Evolutionary conservation across 2,888 invertebrate genomes (phyloP).

Genomic region (Chrysolina oricalcia): DNA sequence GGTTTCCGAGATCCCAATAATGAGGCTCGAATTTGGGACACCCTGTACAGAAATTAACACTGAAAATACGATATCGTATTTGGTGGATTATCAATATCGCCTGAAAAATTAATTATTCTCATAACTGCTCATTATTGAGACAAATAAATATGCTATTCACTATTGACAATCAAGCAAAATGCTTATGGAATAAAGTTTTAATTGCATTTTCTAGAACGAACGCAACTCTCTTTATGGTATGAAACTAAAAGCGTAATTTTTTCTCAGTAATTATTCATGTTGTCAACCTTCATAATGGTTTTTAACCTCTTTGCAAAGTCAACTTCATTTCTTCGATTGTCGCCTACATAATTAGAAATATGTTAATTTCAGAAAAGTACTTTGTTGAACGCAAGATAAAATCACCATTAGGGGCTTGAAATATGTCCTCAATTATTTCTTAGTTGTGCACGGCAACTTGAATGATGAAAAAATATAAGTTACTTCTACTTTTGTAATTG

Average conservation of each 20-base stretch:
- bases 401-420: conserved; percentile 17
- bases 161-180: too few species aligned
- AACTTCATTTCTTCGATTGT: conserved; percentile 44
- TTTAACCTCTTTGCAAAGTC: conserved; percentile 38
- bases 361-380: conserved; percentile 47
- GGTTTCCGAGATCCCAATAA: too few species aligned
- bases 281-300: conserved; percentile 33
- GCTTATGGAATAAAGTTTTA: too few species aligned
- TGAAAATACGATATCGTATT: too few species aligned
- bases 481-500: neutral
- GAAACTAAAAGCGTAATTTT: neutral
- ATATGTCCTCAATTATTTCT: conserved; percentile 17
- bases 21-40: too few species aligned
- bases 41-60: neutral
- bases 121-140: too few species aligned
- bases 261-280: conserved; percentile 31
- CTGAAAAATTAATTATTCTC: too few species aligned
- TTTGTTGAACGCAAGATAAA: conserved; percentile 35
- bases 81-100: too few species aligned
- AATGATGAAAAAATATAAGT: neutral
- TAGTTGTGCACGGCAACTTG: conserved; percentile 20
- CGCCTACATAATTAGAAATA: conserved; percentile 52
- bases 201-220: neutral
- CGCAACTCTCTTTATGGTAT: neutral
- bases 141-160: too few species aligned